Evolutionary conservation across 2,888 invertebrate genomes (phyloP).

Genomic region (Andrena camellia): DNA sequence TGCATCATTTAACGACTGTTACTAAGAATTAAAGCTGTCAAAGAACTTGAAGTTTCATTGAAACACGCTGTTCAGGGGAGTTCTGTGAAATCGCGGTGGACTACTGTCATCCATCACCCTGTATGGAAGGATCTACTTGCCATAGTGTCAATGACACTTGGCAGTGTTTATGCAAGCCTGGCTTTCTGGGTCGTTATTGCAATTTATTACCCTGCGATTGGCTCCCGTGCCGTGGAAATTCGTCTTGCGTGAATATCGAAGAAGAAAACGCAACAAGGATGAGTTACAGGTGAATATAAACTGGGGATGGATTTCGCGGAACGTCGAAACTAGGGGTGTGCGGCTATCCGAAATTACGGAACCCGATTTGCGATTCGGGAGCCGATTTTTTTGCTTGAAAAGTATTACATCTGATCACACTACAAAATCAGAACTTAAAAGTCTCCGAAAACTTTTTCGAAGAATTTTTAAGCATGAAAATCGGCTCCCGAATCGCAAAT

Average conservation of each 20-base stretch:
- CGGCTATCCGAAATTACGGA: no score
- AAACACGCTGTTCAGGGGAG: conserved; percentile 78
- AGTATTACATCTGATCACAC: no score
- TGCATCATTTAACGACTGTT: background rate
- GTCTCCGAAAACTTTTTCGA: no score
- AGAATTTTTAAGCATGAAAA: no score
- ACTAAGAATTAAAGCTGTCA: background rate
- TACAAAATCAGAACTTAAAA: no score
- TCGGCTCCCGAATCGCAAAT: no score
- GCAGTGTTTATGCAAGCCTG: conserved; percentile 86
- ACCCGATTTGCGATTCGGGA: no score
- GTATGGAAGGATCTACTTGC: conserved; percentile 85
- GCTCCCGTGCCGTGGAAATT: conserved; percentile 86
- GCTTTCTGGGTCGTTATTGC: conserved; percentile 87
- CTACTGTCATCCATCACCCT: conserved; percentile 85
- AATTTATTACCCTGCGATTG: conserved; percentile 87
- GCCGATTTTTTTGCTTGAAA: no score
- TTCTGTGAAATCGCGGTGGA: conserved; percentile 86
- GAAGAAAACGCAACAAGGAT: conserved; percentile 83
- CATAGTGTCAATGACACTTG: conserved; percentile 82
- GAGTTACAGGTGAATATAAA: conserved; percentile 83
- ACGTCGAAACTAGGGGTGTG: no score
- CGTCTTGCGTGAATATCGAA: conserved; percentile 85
- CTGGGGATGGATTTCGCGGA: no score
- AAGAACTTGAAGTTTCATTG: background rate